phyloP scores from a whole-genome alignment of 2,888 invertebrate genomes.

The Poecilus cupreus region DNA sequence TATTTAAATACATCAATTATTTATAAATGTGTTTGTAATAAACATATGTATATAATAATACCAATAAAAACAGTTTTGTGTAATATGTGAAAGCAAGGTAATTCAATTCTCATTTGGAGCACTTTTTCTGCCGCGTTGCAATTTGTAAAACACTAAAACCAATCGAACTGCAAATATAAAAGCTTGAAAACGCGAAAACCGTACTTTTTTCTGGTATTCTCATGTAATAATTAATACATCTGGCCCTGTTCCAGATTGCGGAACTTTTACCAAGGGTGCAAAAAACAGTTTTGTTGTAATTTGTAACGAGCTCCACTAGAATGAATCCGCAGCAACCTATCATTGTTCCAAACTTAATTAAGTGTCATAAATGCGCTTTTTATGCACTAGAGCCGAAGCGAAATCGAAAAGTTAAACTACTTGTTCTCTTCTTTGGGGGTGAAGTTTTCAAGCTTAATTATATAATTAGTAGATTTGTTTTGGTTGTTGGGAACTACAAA shows the following conservation, averaged over 20 bases:
- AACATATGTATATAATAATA: no score
- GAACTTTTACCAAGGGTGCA: neutral
- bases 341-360: slow-evolving; percentile 10
- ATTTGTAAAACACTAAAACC: neutral
- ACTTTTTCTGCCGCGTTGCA: neutral
- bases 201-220: neutral
- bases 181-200: neutral
- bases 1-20: no score
- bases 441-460: slow-evolving; percentile 1
- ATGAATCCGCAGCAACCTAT: neutral
- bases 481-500: neutral
- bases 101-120: neutral
- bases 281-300: neutral
- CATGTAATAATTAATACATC: slow-evolving; percentile 2
- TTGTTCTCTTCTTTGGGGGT: neutral
- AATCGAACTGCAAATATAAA: neutral
- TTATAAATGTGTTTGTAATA: no score
- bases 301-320: neutral
- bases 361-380: neutral
- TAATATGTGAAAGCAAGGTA: neutral
- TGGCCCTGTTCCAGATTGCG: neutral
- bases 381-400: neutral
- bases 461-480: neutral
- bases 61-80: no score
- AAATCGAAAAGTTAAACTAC: neutral